Evolutionary conservation across 2,888 invertebrate genomes (phyloP).

Genomic region (Sthenelais limicola): DNA sequence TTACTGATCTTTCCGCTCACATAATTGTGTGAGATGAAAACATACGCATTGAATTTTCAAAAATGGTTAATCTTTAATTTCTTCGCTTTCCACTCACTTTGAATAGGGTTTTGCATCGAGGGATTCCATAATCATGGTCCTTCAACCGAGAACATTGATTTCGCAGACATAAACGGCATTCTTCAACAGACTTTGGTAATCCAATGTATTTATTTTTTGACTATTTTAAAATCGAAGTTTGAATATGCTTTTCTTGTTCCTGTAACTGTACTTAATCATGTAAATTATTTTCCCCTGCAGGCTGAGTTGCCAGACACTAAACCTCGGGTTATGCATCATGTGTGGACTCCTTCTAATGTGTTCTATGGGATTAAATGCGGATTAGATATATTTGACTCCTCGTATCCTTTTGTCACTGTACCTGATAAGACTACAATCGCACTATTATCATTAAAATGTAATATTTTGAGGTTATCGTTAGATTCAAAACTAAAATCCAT

Average conservation of each 20-base stretch:
- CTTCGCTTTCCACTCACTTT: too few species aligned
- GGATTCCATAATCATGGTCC: slow-evolving; percentile 86
- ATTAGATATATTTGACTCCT: slow-evolving; percentile 90
- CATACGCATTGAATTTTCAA: too few species aligned
- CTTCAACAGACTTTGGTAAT: slow-evolving; percentile 79
- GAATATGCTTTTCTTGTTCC: neutral
- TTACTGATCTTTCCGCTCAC: too few species aligned
- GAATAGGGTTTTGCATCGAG: slow-evolving; percentile 84
- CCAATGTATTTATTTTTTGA: neutral
- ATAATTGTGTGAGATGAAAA: too few species aligned
- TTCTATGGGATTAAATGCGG: slow-evolving; percentile 83
- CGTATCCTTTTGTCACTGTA: slow-evolving; percentile 85
- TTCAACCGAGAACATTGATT: slow-evolving; percentile 75
- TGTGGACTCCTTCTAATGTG: slow-evolving; percentile 83
- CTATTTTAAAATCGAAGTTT: neutral
- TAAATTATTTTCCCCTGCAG: slow-evolving; percentile 71
- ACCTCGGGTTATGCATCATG: slow-evolving; percentile 82
- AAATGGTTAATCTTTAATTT: too few species aligned
- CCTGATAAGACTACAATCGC: too few species aligned
- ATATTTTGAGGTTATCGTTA: too few species aligned
- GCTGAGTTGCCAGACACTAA: slow-evolving; percentile 79
- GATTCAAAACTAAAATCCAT: too few species aligned
- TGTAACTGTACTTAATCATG: neutral
- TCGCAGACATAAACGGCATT: slow-evolving; percentile 77
- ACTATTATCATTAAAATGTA: too few species aligned